Conservation (phyloP, 2,797 vertebrate genomes). For the Hemitrygon akajei region DNA sequence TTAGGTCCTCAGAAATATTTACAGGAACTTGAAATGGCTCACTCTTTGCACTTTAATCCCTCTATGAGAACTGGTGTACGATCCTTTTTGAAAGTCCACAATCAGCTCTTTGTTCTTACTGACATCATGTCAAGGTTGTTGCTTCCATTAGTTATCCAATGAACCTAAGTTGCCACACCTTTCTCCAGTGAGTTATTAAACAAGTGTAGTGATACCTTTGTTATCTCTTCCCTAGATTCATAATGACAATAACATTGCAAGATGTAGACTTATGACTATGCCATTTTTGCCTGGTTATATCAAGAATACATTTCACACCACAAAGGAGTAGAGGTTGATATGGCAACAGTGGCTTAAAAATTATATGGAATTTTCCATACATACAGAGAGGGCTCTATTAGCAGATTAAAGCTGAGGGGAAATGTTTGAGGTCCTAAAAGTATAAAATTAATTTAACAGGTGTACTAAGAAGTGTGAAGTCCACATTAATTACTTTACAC, state of each 20-base stretch:
- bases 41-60: too few species aligned
- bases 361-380: not conserved
- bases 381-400: not conserved
- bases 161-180: too few species aligned
- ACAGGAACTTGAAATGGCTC: too few species aligned
- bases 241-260: not conserved
- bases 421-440: not conserved
- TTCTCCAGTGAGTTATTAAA: too few species aligned
- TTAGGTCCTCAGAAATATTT: too few species aligned
- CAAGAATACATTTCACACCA: not conserved
- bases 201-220: too few species aligned
- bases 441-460: slow-evolving; percentile 17
- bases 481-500: not conserved
- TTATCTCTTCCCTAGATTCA: too few species aligned
- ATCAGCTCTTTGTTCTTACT: too few species aligned
- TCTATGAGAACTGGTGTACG: too few species aligned
- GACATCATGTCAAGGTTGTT: too few species aligned
- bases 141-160: too few species aligned
- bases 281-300: not conserved
- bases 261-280: not conserved
- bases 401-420: not conserved
- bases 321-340: not conserved
- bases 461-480: not conserved
- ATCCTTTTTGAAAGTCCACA: too few species aligned
- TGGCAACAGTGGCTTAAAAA: not conserved